These are phyloP conservation scores for Bradysia coprophila DNA, from an alignment of 1,140 invertebrate species.

Conservation along the genomic window DNA sequence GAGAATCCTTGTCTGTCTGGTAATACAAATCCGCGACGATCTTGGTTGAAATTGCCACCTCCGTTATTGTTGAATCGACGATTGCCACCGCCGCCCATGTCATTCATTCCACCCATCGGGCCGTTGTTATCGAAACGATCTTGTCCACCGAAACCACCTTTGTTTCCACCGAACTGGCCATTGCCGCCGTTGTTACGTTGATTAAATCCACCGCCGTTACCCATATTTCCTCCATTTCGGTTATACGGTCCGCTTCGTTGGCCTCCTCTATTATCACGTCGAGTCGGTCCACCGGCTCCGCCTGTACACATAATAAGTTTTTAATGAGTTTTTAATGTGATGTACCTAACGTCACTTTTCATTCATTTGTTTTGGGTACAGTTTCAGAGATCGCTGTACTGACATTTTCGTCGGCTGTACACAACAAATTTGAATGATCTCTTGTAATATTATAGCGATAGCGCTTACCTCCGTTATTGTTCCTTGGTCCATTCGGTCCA, in stretches of 20 bases:
- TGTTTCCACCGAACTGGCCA: neutral
- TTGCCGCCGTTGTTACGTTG: neutral
- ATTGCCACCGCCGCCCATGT: constrained; percentile 6
- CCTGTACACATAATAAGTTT: no score
- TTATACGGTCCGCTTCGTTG: neutral
- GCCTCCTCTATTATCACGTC: neutral
- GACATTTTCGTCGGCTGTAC: no score
- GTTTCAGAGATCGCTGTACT: no score
- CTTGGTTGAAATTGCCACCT: constrained; percentile 7
- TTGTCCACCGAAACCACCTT: neutral
- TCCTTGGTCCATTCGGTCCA: neutral
- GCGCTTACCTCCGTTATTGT: neutral
- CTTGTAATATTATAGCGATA: neutral
- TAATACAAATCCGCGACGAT: constrained; percentile 15
- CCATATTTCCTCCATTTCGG: no score
- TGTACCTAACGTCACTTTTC: no score
- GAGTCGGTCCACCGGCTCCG: neutral
- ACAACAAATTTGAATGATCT: neutral
- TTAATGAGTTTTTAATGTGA: no score
- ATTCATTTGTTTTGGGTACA: no score
- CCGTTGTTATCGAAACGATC: neutral
- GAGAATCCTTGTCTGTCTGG: constrained; percentile 3
- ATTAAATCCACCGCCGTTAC: neutral
- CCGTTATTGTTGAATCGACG: neutral
- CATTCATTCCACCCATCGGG: neutral